Conservation (phyloP, 2,888 invertebrate species). For the Idaea dimidiata region DNA sequence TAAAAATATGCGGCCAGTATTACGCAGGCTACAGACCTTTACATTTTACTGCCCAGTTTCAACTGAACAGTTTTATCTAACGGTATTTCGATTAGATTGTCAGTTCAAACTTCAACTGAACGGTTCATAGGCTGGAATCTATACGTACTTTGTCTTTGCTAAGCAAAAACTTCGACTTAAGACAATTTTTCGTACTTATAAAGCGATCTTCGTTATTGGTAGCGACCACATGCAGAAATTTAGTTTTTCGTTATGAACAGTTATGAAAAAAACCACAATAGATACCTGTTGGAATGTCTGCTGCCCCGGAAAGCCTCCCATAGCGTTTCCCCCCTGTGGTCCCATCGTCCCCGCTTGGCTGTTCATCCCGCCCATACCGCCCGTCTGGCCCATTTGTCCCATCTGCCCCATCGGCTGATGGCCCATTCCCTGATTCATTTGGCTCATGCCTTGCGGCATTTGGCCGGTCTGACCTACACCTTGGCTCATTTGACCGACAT, state of each 20-base stretch:
- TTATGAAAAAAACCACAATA: not conserved
- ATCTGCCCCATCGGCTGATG: constrained; percentile 79
- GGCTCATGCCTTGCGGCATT: constrained; percentile 69
- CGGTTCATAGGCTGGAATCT: too few species aligned
- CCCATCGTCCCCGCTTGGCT: constrained; percentile 76
- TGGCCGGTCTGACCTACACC: constrained; percentile 68
- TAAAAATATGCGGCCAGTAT: too few species aligned
- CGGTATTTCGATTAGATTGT: too few species aligned
- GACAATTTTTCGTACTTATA: too few species aligned
- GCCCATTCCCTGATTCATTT: constrained; percentile 70
- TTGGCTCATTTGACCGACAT: constrained; percentile 74
- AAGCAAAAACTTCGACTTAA: too few species aligned
- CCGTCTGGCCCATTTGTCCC: constrained; percentile 75
- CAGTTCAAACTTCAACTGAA: too few species aligned
- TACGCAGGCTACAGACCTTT: too few species aligned
- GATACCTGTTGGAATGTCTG: constrained; percentile 76
- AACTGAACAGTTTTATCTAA: too few species aligned
- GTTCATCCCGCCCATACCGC: constrained; percentile 69
- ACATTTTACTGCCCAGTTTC: too few species aligned
- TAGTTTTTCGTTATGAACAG: not conserved
- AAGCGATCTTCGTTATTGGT: not conserved
- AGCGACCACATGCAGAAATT: not conserved
- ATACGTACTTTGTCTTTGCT: too few species aligned
- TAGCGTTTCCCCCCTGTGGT: constrained; percentile 71
- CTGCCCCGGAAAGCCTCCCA: constrained; percentile 79